Evolutionary conservation across 2,113 vertebrate species (phyloP).

Genomic region (Oncorhynchus mykiss): DNA sequence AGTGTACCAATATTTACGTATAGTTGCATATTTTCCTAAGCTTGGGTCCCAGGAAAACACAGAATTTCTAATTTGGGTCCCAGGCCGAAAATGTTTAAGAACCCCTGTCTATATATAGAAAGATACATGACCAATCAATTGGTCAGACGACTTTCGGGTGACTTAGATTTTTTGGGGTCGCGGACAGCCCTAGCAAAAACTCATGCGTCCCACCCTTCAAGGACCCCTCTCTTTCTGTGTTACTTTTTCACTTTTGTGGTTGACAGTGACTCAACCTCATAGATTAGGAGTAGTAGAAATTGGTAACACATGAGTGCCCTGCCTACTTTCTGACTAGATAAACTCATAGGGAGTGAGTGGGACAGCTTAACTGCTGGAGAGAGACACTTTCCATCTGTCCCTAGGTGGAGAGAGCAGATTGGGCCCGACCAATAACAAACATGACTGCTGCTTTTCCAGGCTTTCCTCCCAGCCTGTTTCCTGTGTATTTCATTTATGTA

Average conservation of each 20-base stretch:
- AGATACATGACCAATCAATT: too few species aligned
- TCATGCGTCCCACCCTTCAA: conserved; percentile 58
- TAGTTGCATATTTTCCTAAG: too few species aligned
- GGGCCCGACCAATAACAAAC: conserved; percentile 55
- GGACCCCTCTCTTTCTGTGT: conserved; percentile 8
- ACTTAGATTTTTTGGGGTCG: too few species aligned
- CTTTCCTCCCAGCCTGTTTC: conserved; percentile 62
- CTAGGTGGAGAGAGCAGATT: conserved; percentile 68
- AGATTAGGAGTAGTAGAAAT: not conserved
- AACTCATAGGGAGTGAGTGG: not conserved
- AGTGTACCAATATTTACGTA: too few species aligned
- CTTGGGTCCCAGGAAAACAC: too few species aligned
- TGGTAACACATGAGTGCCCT: not conserved
- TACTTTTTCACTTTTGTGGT: conserved; percentile 8
- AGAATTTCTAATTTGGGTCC: too few species aligned
- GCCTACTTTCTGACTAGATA: not conserved
- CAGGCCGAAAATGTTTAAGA: too few species aligned
- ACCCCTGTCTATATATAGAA: too few species aligned
- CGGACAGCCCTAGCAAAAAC: conserved; percentile 58
- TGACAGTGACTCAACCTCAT: conserved; percentile 7
- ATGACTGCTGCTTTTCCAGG: conserved; percentile 58
- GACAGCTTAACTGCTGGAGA: not conserved
- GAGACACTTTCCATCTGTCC: conserved; percentile 41
- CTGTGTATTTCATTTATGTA: conserved; percentile 66
- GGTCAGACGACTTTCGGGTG: too few species aligned